A percentile compares a stretch with the other conserved stretches of the same genome.
These are phyloP conservation scores for Chunga burmeisteri DNA, from an alignment of 2,113 vertebrate genomes.

Conservation along the genomic window DNA sequence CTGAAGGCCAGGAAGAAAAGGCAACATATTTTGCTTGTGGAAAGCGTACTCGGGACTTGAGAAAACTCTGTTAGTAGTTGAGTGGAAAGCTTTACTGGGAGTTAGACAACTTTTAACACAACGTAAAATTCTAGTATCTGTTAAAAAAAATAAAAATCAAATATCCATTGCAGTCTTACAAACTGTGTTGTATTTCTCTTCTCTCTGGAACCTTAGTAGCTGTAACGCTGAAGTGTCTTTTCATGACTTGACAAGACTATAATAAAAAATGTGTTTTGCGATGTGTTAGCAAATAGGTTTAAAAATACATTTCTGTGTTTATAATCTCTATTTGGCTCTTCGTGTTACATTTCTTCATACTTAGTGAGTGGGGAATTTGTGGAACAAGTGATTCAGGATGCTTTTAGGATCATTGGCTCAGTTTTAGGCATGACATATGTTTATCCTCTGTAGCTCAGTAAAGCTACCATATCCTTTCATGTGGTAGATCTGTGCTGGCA, in stretches of 20 bases:
- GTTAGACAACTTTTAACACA: neutral
- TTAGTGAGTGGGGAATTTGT: neutral
- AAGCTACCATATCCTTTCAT: neutral
- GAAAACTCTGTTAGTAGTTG: neutral
- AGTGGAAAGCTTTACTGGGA: neutral
- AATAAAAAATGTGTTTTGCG: neutral
- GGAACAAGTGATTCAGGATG: neutral
- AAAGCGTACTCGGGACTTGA: neutral
- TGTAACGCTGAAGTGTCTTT: neutral
- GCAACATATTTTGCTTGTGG: neutral
- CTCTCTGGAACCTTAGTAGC: neutral
- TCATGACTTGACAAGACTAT: neutral
- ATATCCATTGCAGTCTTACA: neutral
- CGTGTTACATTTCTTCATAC: neutral
- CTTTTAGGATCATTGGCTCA: neutral
- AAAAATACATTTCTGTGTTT: neutral
- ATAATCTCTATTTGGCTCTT: neutral
- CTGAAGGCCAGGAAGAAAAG: neutral
- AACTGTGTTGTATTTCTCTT: neutral
- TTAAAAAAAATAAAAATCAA: neutral
- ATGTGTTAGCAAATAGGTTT: neutral
- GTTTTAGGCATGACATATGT: neutral
- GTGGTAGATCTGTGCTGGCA: neutral
- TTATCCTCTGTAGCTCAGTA: neutral
- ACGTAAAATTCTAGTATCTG: neutral